Evolutionary conservation across 2,888 invertebrate genomes (phyloP).

Genomic region (Abrostola tripartita): DNA sequence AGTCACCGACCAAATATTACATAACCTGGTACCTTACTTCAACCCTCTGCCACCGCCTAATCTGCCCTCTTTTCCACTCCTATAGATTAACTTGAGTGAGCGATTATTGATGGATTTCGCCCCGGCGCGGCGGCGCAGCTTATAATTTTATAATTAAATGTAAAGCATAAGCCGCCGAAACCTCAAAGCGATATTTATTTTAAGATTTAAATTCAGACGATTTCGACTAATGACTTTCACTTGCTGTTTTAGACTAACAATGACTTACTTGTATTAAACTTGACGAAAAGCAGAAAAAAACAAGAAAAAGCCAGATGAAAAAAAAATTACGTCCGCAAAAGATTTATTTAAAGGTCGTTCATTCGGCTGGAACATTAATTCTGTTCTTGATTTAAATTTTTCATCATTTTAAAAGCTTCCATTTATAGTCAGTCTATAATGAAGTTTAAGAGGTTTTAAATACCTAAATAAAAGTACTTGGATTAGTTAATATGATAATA

Average conservation of each 20-base stretch:
- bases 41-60: slow-evolving; percentile 23
- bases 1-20: slow-evolving; percentile 16
- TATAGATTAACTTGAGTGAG: slow-evolving; percentile 32
- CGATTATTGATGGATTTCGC: slow-evolving; percentile 33
- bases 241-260: not conserved
- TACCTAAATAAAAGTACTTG: no score
- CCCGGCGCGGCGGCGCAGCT: slow-evolving; percentile 3
- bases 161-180: not conserved
- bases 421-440: slow-evolving; percentile 3
- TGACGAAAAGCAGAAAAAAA: slow-evolving; percentile 8
- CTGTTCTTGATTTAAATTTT: slow-evolving; percentile 34
- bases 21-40: slow-evolving; percentile 23
- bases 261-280: not conserved
- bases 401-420: slow-evolving; percentile 27
- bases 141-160: slow-evolving; percentile 28
- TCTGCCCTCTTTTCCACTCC: slow-evolving; percentile 32
- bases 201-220: not conserved
- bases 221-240: not conserved
- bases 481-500: no score
- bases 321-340: slow-evolving; percentile 23
- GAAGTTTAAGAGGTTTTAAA: no score
- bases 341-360: slow-evolving; percentile 35
- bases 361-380: slow-evolving; percentile 24
- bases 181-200: not conserved
- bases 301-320: slow-evolving; percentile 21